Evolutionary conservation across 2,888 invertebrate genomes (phyloP), one percentile per base, ranked within the genome.

Genomic region (Sinotaia quadrata): DNA sequence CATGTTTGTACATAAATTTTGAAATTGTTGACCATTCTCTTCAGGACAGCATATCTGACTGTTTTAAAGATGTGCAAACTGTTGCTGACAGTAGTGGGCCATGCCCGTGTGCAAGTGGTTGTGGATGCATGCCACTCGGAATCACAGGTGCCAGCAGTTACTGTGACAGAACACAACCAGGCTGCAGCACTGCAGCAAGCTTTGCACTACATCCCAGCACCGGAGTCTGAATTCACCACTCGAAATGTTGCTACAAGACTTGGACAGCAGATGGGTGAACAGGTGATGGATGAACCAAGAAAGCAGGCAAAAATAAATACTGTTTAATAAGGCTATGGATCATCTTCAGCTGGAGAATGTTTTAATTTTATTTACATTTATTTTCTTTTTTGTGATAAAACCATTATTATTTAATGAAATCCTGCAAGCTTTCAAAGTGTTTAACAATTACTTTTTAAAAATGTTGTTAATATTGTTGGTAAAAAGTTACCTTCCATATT

Each of bases 1-100:
- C 31, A 29, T 44, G 44, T 44, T 44, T 44, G 1, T 44, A 44
- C n/a, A n/a, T 44, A 18, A n/a, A n/a, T n/a, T n/a, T 44, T 44
- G 44, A n/a, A 1, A 44, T n/a, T 57, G 37, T 57, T 15, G 18
- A 29, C 37, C 52, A 8, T 37, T n/a, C 36, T 18, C 36, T 37
- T 0, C 67, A 72, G 71, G 58, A 52, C 69, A 33, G 68, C 72
- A 12, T 96, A 94, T 88, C 91, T 95, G 83, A 94, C 94, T 56
- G 93, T 96, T 75, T 91, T 97, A 81, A 94, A 95, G 85, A 91
- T 97, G 78, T 93, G 94, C 77, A 97, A 97, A 89, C 89, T 98
- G 71, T 92, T 96, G 81, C 90, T 98, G 63, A 95, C 95, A 37
- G 94, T 95, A 10, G 92, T 96, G 72, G 95, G 94, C 12, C 94